Percentiles rank a stretch among this genome's conserved stretches.
phyloP scores from a whole-genome alignment of 2,797 vertebrate genomes.

The Anas bernieri region DNA sequence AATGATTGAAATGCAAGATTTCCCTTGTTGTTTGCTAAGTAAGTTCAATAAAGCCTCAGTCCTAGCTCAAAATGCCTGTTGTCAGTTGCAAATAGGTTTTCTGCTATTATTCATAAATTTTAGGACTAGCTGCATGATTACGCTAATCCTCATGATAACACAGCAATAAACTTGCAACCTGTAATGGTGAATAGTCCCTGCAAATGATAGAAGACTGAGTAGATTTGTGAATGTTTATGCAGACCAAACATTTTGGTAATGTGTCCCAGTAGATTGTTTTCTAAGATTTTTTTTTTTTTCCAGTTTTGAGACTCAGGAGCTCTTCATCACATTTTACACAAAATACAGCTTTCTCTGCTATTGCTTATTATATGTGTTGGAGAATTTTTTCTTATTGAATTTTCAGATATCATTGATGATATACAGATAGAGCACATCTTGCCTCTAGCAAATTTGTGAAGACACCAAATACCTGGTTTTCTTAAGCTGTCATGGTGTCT shows the following conservation, averaged over 20 bases:
- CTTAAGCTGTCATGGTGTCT: not conserved
- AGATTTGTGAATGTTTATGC: not conserved
- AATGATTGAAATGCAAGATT: not conserved
- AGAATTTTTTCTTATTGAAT: not conserved
- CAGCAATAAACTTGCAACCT: not conserved
- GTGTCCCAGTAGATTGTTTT: not conserved
- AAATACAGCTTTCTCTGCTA: not conserved
- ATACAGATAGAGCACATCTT: not conserved
- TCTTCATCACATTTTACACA: not conserved
- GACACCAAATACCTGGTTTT: not conserved
- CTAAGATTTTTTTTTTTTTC: not conserved
- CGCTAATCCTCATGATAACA: not conserved
- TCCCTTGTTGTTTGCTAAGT: not conserved
- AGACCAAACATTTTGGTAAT: not conserved
- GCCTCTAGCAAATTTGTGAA: not conserved
- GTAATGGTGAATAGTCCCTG: not conserved
- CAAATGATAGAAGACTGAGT: not conserved
- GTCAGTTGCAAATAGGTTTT: slow-evolving; percentile 4
- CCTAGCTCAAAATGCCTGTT: slow-evolving; percentile 21
- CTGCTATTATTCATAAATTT: not conserved
- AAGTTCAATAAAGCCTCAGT: not conserved
- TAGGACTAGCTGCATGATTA: not conserved
- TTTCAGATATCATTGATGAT: not conserved
- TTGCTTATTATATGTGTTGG: not conserved
- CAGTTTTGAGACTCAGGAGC: not conserved